These are phyloP conservation scores for Caenorhabditis parvicauda DNA, from an alignment of 2,888 invertebrate species.

Conservation along the genomic window DNA sequence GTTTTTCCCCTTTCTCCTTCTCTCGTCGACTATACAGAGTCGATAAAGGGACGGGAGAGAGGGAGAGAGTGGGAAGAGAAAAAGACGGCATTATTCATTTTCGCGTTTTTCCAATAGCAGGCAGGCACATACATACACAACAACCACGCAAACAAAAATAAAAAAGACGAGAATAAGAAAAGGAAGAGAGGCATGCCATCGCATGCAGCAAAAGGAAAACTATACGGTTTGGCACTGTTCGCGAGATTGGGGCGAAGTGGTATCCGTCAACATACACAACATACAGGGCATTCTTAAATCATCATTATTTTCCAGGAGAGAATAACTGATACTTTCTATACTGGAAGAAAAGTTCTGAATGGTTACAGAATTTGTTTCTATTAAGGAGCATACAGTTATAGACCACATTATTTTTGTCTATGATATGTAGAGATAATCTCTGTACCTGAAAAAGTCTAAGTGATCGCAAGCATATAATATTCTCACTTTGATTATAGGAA, in stretches of 20 bases:
- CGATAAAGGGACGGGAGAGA: not conserved
- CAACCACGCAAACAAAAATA: not conserved
- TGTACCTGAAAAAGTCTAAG: no score
- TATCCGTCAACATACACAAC: slow-evolving; percentile 3
- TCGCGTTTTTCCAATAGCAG: slow-evolving; percentile 19
- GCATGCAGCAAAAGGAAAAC: no score
- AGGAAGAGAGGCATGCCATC: not conserved
- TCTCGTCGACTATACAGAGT: slow-evolving; percentile 23
- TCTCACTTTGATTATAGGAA: no score
- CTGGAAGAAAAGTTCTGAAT: no score
- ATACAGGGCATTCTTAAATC: no score
- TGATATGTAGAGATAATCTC: no score
- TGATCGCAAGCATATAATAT: no score
- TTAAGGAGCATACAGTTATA: no score
- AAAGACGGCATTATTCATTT: slow-evolving; percentile 22
- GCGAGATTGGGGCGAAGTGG: slow-evolving; percentile 1
- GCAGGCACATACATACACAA: slow-evolving; percentile 2
- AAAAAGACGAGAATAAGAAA: slow-evolving; percentile 1
- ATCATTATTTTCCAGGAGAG: no score
- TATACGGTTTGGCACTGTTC: slow-evolving; percentile 1
- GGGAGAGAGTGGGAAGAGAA: slow-evolving; percentile 9
- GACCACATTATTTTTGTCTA: no score
- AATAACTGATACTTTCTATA: no score
- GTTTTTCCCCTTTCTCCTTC: slow-evolving; percentile 27
- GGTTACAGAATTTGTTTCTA: no score